phyloP scores from a whole-genome alignment of 2,797 vertebrate species.

The Craterocephalus amniculus region DNA sequence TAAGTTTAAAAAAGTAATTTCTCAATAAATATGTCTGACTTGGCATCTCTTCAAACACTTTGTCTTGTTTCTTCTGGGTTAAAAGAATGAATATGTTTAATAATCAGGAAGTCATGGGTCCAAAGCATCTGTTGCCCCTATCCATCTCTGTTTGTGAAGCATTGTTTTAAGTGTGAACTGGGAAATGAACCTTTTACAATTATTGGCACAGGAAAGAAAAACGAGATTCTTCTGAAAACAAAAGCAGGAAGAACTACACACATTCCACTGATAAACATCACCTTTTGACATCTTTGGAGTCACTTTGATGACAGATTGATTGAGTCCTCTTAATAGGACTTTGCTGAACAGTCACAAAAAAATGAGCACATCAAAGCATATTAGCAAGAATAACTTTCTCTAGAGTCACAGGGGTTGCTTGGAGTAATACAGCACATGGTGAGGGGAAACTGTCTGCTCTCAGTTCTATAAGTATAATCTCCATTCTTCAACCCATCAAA shows the following conservation, averaged over 20 bases:
- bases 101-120: background rate
- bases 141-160: background rate
- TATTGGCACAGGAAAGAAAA: slow-evolving; percentile 25
- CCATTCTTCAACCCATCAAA: slow-evolving; percentile 55
- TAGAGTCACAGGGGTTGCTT: background rate
- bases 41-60: background rate
- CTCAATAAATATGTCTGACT: background rate
- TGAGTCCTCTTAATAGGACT: background rate
- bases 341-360: background rate
- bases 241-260: slow-evolving; percentile 31
- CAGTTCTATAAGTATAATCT: slow-evolving; percentile 38
- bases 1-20: background rate
- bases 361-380: background rate
- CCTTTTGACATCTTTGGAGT: background rate
- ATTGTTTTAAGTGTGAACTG: slow-evolving; percentile 20
- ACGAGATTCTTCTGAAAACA: background rate
- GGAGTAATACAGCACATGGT: slow-evolving; percentile 1
- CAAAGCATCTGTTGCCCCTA: background rate
- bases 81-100: background rate
- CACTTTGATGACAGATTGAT: slow-evolving; percentile 6
- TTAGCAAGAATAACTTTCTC: background rate
- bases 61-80: background rate
- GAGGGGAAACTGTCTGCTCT: slow-evolving; percentile 1
- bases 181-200: slow-evolving; percentile 21
- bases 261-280: background rate